Evolutionary conservation across 53 echinoderm and acorn worm genomes (phyloP).

Genomic region (Antedon mediterranea): DNA sequence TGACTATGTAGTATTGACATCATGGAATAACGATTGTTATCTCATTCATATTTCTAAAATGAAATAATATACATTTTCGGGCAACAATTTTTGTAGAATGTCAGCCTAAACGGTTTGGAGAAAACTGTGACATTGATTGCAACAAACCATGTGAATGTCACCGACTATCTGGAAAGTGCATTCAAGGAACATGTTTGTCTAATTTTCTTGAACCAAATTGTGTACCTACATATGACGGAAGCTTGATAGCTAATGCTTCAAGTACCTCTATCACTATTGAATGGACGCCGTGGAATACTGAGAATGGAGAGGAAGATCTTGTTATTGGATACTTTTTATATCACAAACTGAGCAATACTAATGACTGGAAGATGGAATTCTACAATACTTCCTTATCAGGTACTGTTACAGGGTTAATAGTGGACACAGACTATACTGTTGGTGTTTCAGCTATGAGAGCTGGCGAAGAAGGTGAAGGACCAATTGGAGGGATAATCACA

Average conservation of each 20-base stretch:
- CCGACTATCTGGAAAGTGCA: too few species aligned
- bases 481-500: not conserved
- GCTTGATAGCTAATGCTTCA: not conserved
- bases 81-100: too few species aligned
- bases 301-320: conserved; percentile 29
- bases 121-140: too few species aligned
- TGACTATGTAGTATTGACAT: too few species aligned
- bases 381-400: not conserved
- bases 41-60: too few species aligned
- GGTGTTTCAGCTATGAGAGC: conserved; percentile 21
- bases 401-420: not conserved
- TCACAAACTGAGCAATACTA: not conserved
- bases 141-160: too few species aligned
- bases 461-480: conserved; percentile 34
- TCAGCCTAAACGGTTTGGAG: too few species aligned
- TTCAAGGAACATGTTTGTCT: too few species aligned
- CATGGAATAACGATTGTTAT: too few species aligned
- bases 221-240: not conserved
- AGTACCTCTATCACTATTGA: conserved; percentile 11
- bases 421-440: conserved; percentile 19
- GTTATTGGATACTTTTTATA: conserved; percentile 16
- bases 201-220: not conserved
- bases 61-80: too few species aligned
- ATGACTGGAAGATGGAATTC: not conserved
- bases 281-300: conserved; percentile 25